These are phyloP conservation scores for Notodonta dromedarius DNA, from an alignment of 2,888 invertebrate species.

Conservation along the genomic window DNA sequence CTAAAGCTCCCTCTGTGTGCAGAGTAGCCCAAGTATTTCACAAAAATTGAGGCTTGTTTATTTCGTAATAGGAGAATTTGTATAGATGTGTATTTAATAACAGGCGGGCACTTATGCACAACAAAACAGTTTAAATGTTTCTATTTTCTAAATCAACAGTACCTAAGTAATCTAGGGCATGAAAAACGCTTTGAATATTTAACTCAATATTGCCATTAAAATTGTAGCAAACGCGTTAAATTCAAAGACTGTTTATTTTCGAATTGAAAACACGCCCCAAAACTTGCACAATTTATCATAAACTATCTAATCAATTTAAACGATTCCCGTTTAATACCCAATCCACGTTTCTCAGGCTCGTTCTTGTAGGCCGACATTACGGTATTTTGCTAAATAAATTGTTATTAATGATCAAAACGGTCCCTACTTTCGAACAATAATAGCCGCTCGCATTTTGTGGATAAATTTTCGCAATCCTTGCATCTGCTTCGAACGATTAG, in stretches of 20 bases:
- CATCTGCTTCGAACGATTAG: conserved; percentile 45
- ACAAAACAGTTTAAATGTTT: no score
- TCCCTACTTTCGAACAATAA: conserved; percentile 71
- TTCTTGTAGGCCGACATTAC: conserved; percentile 72
- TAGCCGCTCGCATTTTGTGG: conserved; percentile 67
- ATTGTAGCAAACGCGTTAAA: background rate
- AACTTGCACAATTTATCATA: conserved; percentile 71
- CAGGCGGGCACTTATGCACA: background rate
- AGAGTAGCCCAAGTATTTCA: conserved; percentile 62
- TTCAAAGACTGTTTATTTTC: conserved; percentile 18
- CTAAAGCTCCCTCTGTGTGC: conserved; percentile 57
- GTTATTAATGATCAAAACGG: conserved; percentile 81
- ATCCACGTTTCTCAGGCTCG: conserved; percentile 77
- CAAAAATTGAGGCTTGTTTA: conserved; percentile 54
- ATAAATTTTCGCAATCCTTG: conserved; percentile 64
- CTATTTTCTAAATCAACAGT: background rate
- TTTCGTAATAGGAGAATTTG: conserved; percentile 49
- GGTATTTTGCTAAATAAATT: conserved; percentile 82
- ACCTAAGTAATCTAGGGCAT: background rate
- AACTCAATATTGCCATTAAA: background rate
- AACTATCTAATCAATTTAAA: conserved; percentile 81
- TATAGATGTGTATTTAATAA: background rate
- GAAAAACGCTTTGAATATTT: background rate
- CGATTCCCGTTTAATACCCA: conserved; percentile 75
- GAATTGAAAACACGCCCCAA: conserved; percentile 32